These are phyloP conservation scores for Rotaria sp. DNA, from an alignment of 2,888 invertebrate species.

Conservation along the genomic window DNA sequence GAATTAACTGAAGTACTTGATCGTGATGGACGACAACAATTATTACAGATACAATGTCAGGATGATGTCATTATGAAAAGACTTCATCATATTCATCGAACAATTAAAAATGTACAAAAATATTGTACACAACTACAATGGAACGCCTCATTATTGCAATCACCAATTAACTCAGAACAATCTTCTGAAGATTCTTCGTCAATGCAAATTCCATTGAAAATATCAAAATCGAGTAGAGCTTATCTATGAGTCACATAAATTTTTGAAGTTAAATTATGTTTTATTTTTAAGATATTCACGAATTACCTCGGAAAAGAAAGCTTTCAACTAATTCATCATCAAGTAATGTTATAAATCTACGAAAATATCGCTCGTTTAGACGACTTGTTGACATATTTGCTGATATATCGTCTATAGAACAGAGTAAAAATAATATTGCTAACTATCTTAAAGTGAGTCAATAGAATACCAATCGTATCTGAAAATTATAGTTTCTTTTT, in stretches of 20 bases:
- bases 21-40: not conserved
- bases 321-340: not conserved
- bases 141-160: not conserved
- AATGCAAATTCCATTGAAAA: not conserved
- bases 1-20: not conserved
- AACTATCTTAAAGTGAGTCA: not conserved
- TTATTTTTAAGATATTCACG: not conserved
- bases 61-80: not conserved
- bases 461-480: not conserved
- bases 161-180: not conserved
- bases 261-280: not conserved
- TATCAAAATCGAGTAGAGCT: not conserved
- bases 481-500: not conserved
- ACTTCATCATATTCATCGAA: not conserved
- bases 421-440: not conserved
- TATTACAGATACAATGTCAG: not conserved
- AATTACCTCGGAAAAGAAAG: not conserved
- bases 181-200: not conserved
- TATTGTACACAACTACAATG: not conserved
- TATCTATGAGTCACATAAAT: not conserved
- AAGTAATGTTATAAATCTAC: not conserved
- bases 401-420: not conserved
- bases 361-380: not conserved
- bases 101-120: not conserved
- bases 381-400: not conserved